These are phyloP conservation scores for Apamea sordens DNA, from an alignment of 2,888 invertebrate genomes.

Conservation along the genomic window DNA sequence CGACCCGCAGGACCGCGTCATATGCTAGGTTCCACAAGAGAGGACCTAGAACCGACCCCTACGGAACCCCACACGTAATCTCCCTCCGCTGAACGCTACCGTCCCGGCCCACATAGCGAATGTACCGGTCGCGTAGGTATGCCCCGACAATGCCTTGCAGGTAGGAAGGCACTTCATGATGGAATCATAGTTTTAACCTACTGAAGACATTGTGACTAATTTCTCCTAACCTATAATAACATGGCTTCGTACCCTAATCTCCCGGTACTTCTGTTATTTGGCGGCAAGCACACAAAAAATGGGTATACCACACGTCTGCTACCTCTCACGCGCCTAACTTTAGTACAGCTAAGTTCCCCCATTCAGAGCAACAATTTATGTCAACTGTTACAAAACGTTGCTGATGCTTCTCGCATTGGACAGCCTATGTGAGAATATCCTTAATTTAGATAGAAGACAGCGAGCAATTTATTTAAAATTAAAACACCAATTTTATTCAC, in stretches of 20 bases:
- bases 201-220: background rate
- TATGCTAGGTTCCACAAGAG: too few relatives aligned
- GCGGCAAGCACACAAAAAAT: background rate
- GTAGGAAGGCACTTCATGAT: too few relatives aligned
- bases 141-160: too few relatives aligned
- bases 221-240: background rate
- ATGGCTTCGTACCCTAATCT: background rate
- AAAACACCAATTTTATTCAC: background rate
- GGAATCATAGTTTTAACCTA: background rate
- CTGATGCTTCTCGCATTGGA: background rate
- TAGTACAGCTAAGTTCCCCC: background rate
- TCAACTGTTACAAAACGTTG: background rate
- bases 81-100: too few relatives aligned
- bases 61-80: too few relatives aligned
- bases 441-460: background rate
- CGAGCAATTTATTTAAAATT: background rate
- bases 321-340: background rate
- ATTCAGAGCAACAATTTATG: background rate
- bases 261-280: background rate
- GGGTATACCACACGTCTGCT: background rate
- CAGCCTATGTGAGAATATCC: background rate
- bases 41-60: too few relatives aligned
- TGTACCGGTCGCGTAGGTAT: too few relatives aligned
- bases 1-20: too few relatives aligned
- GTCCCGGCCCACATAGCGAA: too few relatives aligned